phyloP scores from a whole-genome alignment of 2,888 invertebrate genomes.

The Incurvaria masculella region DNA sequence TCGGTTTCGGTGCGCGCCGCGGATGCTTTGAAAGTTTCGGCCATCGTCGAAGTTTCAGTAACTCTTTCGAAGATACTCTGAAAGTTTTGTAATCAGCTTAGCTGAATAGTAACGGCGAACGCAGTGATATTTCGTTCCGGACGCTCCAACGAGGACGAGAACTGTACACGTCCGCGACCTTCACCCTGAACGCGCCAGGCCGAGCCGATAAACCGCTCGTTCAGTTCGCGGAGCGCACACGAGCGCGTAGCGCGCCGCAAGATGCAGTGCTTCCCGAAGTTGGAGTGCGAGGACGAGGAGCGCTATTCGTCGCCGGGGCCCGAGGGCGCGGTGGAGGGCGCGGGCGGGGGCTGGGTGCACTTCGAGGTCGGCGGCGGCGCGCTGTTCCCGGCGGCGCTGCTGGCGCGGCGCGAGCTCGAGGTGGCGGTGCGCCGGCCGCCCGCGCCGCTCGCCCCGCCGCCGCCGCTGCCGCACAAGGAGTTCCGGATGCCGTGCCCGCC shows the following conservation, averaged over 20 bases:
- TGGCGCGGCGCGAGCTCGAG: constrained; percentile 26
- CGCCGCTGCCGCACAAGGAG: constrained; percentile 50
- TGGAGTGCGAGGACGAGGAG: constrained; percentile 34
- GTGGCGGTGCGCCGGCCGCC: constrained; percentile 32
- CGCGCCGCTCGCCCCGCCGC: constrained; percentile 38
- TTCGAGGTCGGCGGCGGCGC: constrained; percentile 34
- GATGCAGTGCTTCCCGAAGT: constrained; percentile 49
- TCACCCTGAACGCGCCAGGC: not conserved
- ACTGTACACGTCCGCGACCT: not conserved
- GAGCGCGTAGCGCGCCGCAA: constrained; percentile 20
- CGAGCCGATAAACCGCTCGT: not conserved
- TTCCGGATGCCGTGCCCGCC: constrained; percentile 43
- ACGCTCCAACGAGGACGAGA: no score
- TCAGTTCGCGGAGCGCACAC: not conserved
- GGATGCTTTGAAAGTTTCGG: not conserved
- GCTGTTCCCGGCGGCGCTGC: constrained; percentile 17
- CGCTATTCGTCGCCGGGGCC: constrained; percentile 10
- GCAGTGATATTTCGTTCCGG: no score
- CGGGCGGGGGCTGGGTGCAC: constrained; percentile 24
- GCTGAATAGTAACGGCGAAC: no score
- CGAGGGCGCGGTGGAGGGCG: constrained; percentile 14
- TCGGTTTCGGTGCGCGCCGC: not conserved
- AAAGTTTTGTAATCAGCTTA: no score
- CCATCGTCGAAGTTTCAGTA: not conserved
- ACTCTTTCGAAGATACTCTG: no score